These are phyloP conservation scores for Cyanoramphus novaezelandiae DNA, from an alignment of 2,113 vertebrate genomes.

Conservation along the genomic window DNA sequence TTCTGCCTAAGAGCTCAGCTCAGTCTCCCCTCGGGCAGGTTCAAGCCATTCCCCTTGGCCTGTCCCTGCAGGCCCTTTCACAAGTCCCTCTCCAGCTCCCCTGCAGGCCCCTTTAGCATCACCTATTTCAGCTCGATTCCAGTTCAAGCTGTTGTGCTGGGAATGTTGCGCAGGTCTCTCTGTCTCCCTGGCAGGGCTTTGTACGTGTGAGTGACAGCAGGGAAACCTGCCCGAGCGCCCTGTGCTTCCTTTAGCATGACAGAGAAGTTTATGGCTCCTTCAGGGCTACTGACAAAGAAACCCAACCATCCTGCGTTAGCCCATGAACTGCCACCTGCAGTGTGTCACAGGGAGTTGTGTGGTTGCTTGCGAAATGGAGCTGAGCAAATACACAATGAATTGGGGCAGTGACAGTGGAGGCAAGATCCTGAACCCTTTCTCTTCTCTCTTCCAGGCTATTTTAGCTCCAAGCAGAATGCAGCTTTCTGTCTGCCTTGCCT, in stretches of 20 bases:
- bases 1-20: too few relatives aligned
- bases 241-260: accelerated
- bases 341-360: accelerated
- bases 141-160: neutral
- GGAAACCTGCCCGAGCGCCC: neutral
- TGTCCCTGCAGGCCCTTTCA: neutral
- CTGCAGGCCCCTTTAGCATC: neutral
- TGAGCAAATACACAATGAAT: accelerated
- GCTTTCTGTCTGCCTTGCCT: conserved; percentile 78
- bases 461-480: conserved; percentile 72
- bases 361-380: neutral
- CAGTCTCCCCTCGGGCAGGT: neutral
- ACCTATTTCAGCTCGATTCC: neutral
- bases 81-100: neutral
- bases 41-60: neutral
- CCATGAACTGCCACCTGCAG: neutral
- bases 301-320: neutral
- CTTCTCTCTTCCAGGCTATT: conserved; percentile 75
- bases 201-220: neutral
- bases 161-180: neutral
- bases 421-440: neutral
- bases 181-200: neutral
- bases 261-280: neutral
- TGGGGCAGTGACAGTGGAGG: neutral
- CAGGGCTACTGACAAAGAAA: neutral